phyloP scores from a whole-genome alignment of 2,113 vertebrate genomes.

The Crypturellus undulatus region DNA sequence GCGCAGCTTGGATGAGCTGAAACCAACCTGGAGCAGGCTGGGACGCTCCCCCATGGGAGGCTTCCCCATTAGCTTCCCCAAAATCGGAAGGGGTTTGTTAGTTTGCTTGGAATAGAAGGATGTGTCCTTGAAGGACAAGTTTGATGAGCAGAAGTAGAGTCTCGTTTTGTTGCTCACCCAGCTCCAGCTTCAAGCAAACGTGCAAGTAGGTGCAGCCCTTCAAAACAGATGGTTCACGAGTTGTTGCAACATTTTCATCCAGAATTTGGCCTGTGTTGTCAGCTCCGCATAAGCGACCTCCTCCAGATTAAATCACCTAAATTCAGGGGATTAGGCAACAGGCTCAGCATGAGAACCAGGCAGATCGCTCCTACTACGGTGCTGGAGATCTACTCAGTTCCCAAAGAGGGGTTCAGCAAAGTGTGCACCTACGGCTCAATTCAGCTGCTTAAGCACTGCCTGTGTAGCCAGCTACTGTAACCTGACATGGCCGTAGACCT shows the following conservation, averaged over 20 bases:
- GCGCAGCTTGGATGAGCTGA: too few relatives aligned
- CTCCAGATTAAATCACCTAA: background rate
- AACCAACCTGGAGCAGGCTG: background rate
- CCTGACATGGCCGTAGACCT: background rate
- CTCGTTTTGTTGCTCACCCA: background rate
- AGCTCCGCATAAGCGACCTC: background rate
- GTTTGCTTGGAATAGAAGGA: background rate
- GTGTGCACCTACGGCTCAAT: background rate
- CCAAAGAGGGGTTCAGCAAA: background rate
- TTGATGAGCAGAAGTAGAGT: background rate
- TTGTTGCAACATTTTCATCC: background rate
- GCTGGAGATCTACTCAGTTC: background rate
- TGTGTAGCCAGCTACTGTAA: background rate
- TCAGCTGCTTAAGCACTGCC: background rate
- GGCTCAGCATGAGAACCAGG: background rate
- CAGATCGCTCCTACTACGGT: background rate
- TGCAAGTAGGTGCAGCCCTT: background rate
- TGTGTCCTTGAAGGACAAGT: background rate
- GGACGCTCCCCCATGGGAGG: rapidly evolving
- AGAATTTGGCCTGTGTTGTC: background rate
- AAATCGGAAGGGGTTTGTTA: background rate
- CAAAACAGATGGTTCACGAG: background rate
- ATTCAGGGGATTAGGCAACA: background rate
- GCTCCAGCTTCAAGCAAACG: background rate
- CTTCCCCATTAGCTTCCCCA: background rate